Percentiles rank a stretch among this genome's conserved stretches.
phyloP scores from a whole-genome alignment of 92 coral and sea anemone genomes.

The Porites divaricata region DNA sequence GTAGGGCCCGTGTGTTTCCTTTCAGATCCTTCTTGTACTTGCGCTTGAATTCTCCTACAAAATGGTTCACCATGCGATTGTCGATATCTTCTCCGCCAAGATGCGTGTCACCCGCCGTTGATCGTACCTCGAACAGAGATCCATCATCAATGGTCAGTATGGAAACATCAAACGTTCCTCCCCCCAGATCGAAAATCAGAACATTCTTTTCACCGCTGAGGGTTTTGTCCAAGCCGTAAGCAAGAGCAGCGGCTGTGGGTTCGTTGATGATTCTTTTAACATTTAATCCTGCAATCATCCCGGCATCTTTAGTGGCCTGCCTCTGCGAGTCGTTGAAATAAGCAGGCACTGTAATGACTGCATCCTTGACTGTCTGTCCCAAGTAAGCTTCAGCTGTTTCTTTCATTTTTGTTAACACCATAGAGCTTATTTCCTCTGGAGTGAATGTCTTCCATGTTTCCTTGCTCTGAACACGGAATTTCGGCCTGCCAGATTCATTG shows the following conservation, averaged over 20 bases:
- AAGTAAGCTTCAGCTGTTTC: constrained; percentile 87
- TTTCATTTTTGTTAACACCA: constrained; percentile 88
- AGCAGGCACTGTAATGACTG: constrained; percentile 96
- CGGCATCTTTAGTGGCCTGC: constrained; percentile 98
- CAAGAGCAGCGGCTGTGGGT: constrained; percentile 93
- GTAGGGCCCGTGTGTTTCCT: constrained; percentile 64
- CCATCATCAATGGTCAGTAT: constrained; percentile 85
- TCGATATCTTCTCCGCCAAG: constrained; percentile 95
- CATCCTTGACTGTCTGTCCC: constrained; percentile 88
- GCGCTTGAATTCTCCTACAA: constrained; percentile 74
- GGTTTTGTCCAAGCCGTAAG: constrained; percentile 87
- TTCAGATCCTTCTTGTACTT: constrained; percentile 72
- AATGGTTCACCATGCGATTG: constrained; percentile 77
- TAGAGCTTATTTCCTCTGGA: constrained; percentile 91
- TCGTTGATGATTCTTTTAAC: constrained; percentile 89
- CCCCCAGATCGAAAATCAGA: constrained; percentile 88
- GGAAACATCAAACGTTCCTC: constrained; percentile 93
- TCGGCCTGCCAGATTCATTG: constrained; percentile 86
- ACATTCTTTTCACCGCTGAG: constrained; percentile 76
- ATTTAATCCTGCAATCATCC: constrained; percentile 76
- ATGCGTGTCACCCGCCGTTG: constrained; percentile 90
- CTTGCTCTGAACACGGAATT: constrained; percentile 82
- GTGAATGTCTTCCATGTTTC: constrained; percentile 83
- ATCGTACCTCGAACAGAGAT: constrained; percentile 79
- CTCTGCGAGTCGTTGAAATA: constrained; percentile 97